A percentile compares a stretch with the other conserved stretches of the same genome.
Conservation (phyloP, 2,888 invertebrate genomes). For the Stegophylla sp. region DNA sequence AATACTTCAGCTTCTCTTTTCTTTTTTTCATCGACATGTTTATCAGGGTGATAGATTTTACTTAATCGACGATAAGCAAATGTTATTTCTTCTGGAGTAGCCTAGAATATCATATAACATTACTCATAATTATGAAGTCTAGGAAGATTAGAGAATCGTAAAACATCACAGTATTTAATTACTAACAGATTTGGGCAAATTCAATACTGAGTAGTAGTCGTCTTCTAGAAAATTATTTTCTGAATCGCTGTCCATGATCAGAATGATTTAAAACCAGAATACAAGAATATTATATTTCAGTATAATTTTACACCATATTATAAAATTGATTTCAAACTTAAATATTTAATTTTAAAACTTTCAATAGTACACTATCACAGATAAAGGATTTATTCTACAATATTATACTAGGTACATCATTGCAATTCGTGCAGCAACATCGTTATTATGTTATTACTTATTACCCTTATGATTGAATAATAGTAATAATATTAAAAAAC, state of each 20-base stretch:
- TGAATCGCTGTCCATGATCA: conserved; percentile 60
- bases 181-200: conserved; percentile 82
- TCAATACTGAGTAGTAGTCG: conserved; percentile 87
- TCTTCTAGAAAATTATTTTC: conserved; percentile 69
- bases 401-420: too few species aligned
- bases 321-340: background rate
- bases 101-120: conserved; percentile 73
- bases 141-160: background rate
- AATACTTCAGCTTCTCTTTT: conserved; percentile 90
- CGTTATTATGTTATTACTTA: too few species aligned
- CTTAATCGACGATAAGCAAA: conserved; percentile 91
- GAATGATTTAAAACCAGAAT: background rate
- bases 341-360: background rate
- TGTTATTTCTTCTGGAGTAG: conserved; percentile 88
- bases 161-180: background rate
- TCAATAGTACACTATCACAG: too few species aligned
- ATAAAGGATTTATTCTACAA: too few species aligned
- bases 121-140: too few species aligned
- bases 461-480: too few species aligned
- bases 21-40: conserved; percentile 82
- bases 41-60: conserved; percentile 95
- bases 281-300: background rate
- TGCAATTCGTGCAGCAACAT: too few species aligned
- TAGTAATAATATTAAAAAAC: background rate
- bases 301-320: background rate